phyloP scores from a whole-genome alignment of 2,797 vertebrate genomes.

The Notoglanidium macrostoma region DNA sequence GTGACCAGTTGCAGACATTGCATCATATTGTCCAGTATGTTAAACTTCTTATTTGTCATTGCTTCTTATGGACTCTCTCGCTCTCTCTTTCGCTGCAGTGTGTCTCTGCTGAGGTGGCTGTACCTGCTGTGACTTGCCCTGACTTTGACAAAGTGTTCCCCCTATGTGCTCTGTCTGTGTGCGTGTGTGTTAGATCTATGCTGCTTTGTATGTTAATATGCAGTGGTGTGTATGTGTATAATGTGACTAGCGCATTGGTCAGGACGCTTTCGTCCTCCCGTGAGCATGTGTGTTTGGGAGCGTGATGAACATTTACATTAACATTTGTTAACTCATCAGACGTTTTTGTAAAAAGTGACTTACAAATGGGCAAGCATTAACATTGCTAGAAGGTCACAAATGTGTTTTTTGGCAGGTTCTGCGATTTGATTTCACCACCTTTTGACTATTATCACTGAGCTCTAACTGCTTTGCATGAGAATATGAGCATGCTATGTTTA shows the following conservation, averaged over 20 bases:
- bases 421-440: slow-evolving; percentile 4
- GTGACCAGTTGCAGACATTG: background rate
- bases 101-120: slow-evolving; percentile 78
- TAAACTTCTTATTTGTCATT: background rate
- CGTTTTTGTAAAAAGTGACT: no score
- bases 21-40: background rate
- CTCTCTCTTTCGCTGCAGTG: slow-evolving; percentile 35
- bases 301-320: slow-evolving; percentile 13
- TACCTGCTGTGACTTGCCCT: slow-evolving; percentile 79
- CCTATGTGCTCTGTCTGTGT: slow-evolving; percentile 20
- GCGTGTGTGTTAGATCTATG: slow-evolving; percentile 27
- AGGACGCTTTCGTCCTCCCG: background rate
- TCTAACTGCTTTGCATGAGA: background rate
- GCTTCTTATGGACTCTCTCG: background rate
- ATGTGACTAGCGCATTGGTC: slow-evolving; percentile 30
- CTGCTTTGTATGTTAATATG: slow-evolving; percentile 31
- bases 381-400: background rate
- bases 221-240: slow-evolving; percentile 24
- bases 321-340: background rate
- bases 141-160: slow-evolving; percentile 81
- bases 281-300: background rate
- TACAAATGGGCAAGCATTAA: background rate
- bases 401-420: background rate
- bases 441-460: slow-evolving; percentile 5
- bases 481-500: background rate